Conservation (phyloP, 2,113 vertebrate genomes). For the Xyliphius kryptos region DNA sequence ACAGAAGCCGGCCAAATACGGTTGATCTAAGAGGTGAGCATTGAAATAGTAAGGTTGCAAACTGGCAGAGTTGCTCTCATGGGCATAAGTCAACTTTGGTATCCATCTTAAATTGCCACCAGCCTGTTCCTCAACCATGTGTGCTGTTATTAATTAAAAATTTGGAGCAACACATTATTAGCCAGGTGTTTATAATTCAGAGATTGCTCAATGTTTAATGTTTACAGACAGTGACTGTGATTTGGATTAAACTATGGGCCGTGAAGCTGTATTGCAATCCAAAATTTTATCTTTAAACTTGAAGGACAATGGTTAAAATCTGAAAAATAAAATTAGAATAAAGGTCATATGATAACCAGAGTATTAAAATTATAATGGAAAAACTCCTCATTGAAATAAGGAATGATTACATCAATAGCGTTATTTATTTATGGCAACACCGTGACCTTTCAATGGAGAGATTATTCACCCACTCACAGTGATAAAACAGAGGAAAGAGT, state of each 20-base stretch:
- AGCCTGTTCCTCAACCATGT: too few species aligned
- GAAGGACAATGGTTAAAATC: neutral
- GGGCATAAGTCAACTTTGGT: too few species aligned
- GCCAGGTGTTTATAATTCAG: too few species aligned
- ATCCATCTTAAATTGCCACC: too few species aligned
- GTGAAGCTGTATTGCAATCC: neutral
- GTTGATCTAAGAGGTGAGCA: too few species aligned
- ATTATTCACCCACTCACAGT: conserved; percentile 13
- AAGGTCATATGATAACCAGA: neutral
- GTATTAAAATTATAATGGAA: neutral
- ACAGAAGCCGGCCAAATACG: too few species aligned
- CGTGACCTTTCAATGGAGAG: neutral
- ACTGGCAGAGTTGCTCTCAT: too few species aligned
- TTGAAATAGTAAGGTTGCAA: too few species aligned
- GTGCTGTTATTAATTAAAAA: too few species aligned
- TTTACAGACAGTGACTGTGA: neutral
- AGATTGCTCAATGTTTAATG: too few species aligned
- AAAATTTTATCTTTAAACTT: neutral
- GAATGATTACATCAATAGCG: conserved; percentile 7
- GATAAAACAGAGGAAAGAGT: conserved; percentile 18
- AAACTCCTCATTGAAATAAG: neutral
- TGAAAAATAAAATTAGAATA: neutral
- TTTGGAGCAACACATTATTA: too few species aligned
- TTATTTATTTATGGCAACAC: conserved; percentile 19
- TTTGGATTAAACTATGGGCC: neutral